phyloP scores from a whole-genome alignment of 2,797 vertebrate genomes.

The Poecilia gillii region DNA sequence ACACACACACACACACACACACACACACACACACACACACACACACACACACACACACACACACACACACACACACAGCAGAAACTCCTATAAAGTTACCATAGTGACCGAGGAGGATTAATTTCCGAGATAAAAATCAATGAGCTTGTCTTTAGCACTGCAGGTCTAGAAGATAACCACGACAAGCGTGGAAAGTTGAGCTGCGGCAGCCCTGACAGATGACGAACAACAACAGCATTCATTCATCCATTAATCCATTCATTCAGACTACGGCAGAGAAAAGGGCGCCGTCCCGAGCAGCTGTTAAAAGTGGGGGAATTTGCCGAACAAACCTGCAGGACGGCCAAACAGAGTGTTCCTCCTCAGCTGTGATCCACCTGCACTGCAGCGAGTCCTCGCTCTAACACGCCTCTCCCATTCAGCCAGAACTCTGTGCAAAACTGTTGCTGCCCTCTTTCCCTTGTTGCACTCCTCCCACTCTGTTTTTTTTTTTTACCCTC shows the following conservation, averaged over 20 bases:
- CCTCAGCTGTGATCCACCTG: slow-evolving; percentile 69
- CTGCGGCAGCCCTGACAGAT: slow-evolving; percentile 28
- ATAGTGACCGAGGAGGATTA: not conserved
- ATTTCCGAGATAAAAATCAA: not conserved
- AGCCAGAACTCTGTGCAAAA: slow-evolving; percentile 52
- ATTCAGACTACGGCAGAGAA: slow-evolving; percentile 10
- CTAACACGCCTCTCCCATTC: slow-evolving; percentile 68
- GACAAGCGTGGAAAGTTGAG: slow-evolving; percentile 29
- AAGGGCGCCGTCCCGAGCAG: slow-evolving; percentile 3
- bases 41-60: not conserved
- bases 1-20: too few relatives aligned
- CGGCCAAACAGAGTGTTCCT: slow-evolving; percentile 19
- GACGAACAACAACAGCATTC: slow-evolving; percentile 32
- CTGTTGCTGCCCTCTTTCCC: slow-evolving; percentile 57
- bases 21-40: too few relatives aligned
- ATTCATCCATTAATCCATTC: slow-evolving; percentile 18
- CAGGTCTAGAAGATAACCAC: slow-evolving; percentile 19
- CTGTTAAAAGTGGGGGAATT: slow-evolving; percentile 7
- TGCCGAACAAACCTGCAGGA: slow-evolving; percentile 63
- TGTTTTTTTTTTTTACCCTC: not conserved
- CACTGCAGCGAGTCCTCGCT: slow-evolving; percentile 64
- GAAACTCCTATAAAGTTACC: slow-evolving; percentile 30
- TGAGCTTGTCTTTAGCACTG: not conserved
- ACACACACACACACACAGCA: not conserved
- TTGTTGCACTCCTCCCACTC: slow-evolving; percentile 56